These are phyloP conservation scores for Tetramorium bicarinatum DNA, from an alignment of 2,888 invertebrate genomes.

Conservation along the genomic window DNA sequence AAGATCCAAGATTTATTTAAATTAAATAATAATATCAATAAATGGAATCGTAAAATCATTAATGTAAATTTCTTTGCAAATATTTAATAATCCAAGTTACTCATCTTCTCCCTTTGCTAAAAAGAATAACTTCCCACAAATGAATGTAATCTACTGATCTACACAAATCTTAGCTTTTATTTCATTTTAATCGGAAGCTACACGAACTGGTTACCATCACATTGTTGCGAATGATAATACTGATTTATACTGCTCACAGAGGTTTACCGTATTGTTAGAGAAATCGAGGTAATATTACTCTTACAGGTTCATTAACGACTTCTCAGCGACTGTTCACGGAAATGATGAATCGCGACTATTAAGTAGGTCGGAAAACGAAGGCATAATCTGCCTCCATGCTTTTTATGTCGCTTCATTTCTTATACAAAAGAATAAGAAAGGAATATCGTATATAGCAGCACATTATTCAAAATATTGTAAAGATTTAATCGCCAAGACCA, in stretches of 20 bases:
- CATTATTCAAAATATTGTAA: not conserved
- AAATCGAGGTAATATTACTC: conserved; percentile 46
- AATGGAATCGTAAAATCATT: not conserved
- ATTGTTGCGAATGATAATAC: conserved; percentile 48
- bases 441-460: not conserved
- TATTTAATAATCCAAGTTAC: not conserved
- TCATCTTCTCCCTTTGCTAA: not conserved
- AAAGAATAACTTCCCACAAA: not conserved
- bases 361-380: conserved; percentile 54
- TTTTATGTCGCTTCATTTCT: not conserved
- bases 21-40: not conserved
- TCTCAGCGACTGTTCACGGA: not conserved
- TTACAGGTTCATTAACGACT: conserved; percentile 69
- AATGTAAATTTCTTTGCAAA: not conserved
- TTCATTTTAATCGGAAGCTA: conserved; percentile 34
- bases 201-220: conserved; percentile 37
- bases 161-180: not conserved
- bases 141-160: not conserved
- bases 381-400: not conserved
- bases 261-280: conserved; percentile 33
- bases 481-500: not conserved
- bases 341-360: not conserved
- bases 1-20: not conserved
- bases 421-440: not conserved
- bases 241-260: conserved; percentile 18